Evolutionary conservation across 30 jellyfish, hydroid and myxozoan genomes (phyloP).

Genomic region (Chrysaora quinquecirrha): DNA sequence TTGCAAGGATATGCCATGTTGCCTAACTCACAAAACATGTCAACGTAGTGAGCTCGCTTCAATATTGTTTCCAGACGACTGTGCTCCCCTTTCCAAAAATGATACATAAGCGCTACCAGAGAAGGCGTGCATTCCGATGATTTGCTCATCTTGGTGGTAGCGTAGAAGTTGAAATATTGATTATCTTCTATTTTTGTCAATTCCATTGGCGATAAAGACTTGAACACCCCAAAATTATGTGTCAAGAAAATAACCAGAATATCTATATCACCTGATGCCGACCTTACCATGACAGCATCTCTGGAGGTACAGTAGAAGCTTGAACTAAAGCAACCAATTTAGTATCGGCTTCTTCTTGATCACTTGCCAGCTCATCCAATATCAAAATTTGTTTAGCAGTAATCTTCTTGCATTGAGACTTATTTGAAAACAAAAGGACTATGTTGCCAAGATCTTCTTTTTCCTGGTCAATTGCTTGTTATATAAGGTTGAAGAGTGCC

Average conservation of each 20-base stretch:
- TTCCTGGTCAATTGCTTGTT: no score
- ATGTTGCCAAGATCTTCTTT: no score
- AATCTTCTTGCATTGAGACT: neutral
- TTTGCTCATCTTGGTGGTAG: neutral
- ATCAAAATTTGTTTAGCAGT: neutral
- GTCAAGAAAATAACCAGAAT: no score
- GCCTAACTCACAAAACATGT: slow-evolving; percentile 3
- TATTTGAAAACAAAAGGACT: neutral
- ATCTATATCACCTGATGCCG: no score
- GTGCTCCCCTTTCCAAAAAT: no score
- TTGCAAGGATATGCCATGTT: neutral
- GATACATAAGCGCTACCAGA: neutral
- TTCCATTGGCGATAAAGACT: no score
- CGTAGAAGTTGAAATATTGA: neutral
- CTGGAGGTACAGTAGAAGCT: neutral
- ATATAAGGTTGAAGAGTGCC: no score
- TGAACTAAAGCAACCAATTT: neutral
- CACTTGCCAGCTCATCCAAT: neutral
- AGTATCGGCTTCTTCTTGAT: slow-evolving; percentile 1
- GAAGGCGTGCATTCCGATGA: slow-evolving; percentile 13
- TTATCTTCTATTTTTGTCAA: neutral
- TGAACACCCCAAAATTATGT: no score
- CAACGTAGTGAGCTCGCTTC: neutral
- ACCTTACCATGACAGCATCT: neutral
- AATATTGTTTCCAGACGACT: no score